Conservation (phyloP, 2,888 invertebrate species). For the Macropis europaea region DNA sequence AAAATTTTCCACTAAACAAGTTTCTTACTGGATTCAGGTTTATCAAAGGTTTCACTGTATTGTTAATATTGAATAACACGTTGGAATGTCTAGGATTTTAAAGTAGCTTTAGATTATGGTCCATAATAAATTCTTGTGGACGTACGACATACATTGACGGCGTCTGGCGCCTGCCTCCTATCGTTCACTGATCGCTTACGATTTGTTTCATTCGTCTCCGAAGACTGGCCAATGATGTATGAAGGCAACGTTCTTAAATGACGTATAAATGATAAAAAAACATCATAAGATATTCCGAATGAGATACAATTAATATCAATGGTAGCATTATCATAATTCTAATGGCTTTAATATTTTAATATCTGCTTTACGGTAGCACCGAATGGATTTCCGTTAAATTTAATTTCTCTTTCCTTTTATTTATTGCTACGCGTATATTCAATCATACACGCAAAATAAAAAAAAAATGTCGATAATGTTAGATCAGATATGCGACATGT, state of each 20-base stretch:
- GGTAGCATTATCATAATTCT: neutral
- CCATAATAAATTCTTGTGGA: conserved; percentile 23
- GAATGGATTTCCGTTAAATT: too few relatives aligned
- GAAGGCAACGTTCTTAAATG: conserved; percentile 5
- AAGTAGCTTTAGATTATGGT: conserved; percentile 9
- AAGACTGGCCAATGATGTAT: conserved; percentile 19
- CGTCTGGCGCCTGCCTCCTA: conserved; percentile 36
- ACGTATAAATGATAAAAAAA: neutral
- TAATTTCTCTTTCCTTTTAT: neutral
- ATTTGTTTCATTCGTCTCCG: conserved; percentile 38
- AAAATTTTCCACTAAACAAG: neutral
- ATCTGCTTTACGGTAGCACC: too few relatives aligned
- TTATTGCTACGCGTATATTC: neutral
- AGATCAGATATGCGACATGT: neutral
- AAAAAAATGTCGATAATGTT: neutral
- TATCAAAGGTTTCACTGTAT: conserved; percentile 1
- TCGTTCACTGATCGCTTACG: conserved; percentile 20
- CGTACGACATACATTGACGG: conserved; percentile 5
- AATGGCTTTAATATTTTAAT: neutral
- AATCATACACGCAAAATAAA: neutral
- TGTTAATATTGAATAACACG: neutral
- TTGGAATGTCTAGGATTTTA: conserved; percentile 34
- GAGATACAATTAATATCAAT: neutral
- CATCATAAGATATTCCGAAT: neutral
- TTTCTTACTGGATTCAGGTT: neutral